Base-by-base conservation (phyloP, 2,888 invertebrate species). In the Leucophora obtusa region DNA sequence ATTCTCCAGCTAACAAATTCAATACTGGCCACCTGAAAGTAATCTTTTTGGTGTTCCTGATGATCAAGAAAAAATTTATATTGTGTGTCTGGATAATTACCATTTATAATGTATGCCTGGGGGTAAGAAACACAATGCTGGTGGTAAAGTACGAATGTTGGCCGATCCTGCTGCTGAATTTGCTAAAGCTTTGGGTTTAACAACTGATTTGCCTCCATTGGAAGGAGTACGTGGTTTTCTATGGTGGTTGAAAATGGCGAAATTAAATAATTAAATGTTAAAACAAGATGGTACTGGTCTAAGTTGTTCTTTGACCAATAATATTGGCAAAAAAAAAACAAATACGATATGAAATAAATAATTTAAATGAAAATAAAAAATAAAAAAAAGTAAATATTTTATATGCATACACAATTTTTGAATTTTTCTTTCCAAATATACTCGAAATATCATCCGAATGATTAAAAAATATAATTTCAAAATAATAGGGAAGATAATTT, bases 51-150 rank as follows among this genome's bases (percentile, higher is more conserved):
- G 95, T 21, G 97, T 98, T 10, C 98, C 98, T 15, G 98, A 98
- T 8, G 98, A 91, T 0, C 94, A 96, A 78, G 94, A 96, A 83
- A 96, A 96, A 3, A 91, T 96, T 50, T 96, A 96, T 87, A 95
- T 98, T 35, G 92, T 95, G 47, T 98, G 98, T 87, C 89, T 98
- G 14, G 96, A 98, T 1, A 98, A 98, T 88, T 98, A 98, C 96
- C 98, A 0, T 98, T 97, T 89, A 98, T 98, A 3, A 97, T 97
- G 97, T 94, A 94, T 7, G 97, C 97, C 0, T 98, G 98, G 97
- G n/a, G 97, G 95, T 15, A 93, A 94, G 85, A 93, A 94, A 82
- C 95, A 96, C 83, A 93, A 93, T 59, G 94, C 96, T 5, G 92
- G 92, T 75, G 96, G 96, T 87, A 97, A 97, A 92, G 92, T 98